phyloP scores from a whole-genome alignment of 2,113 vertebrate genomes.

The Sphyrna mokarran region DNA sequence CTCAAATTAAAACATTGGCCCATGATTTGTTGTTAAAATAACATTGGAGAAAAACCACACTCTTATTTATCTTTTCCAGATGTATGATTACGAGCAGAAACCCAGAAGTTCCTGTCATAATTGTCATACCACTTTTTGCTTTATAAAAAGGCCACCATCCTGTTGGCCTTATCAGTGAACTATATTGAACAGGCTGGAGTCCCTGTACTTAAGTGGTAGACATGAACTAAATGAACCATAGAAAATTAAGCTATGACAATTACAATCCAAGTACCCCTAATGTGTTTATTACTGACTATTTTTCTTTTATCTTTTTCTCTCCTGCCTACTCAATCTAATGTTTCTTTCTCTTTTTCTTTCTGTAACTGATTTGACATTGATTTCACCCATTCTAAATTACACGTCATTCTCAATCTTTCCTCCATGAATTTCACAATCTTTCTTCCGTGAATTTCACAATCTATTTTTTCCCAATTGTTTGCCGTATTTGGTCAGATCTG shows the following conservation, averaged over 20 bases:
- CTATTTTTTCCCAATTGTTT: no score
- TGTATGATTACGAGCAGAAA: background rate
- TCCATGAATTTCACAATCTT: no score
- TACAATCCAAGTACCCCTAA: background rate
- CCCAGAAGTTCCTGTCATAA: background rate
- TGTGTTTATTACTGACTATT: background rate
- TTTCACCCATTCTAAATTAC: background rate
- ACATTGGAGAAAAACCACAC: background rate
- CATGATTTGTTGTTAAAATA: background rate
- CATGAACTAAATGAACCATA: background rate
- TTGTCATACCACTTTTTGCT: background rate
- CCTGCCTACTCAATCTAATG: no score
- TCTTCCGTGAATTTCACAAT: no score
- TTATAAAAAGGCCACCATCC: background rate
- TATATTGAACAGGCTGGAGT: background rate
- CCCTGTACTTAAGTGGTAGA: background rate
- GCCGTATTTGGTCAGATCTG: no score
- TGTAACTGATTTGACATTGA: background rate
- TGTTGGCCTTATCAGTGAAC: background rate
- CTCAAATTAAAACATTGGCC: background rate
- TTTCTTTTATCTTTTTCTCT: no score
- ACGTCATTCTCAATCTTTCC: background rate
- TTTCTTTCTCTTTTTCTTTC: background rate
- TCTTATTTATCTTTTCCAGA: background rate
- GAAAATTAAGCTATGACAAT: background rate